Base-by-base conservation (phyloP, 2,888 invertebrate genomes). In the Yponomeuta malinellus region DNA sequence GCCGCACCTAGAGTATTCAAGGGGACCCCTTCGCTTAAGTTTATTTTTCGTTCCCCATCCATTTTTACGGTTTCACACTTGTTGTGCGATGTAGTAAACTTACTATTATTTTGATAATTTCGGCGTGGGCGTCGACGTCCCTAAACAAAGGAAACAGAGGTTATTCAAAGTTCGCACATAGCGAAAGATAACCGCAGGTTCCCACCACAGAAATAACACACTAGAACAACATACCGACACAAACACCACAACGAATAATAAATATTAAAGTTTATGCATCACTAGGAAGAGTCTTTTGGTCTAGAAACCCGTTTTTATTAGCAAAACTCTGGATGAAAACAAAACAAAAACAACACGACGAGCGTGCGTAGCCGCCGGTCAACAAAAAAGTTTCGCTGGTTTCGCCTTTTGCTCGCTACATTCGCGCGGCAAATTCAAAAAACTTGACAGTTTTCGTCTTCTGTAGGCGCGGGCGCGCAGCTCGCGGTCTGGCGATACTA, bases 131-230 rank as follows among this genome's bases (percentile, higher is more conserved):
- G 89, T 83, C 85, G 82, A 78, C 82, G 83, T 79, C 79, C 85
- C 87, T 86, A 88, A 88, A 90, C 90, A 90, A 90, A 89, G 89
- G 88, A 89, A 84, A 82, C 78, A 77, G 80, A 87, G 85, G 85
- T 88, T 84, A 78, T 84, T 84, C 12, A 83, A 87, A 89, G 85
- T 88, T 88, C 83, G 82, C 85, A 80, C 79, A 78, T 82, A 81
- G 77, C 79, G 78, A 79, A 79, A 78, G 85, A 86, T 88, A 88
- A 84, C 82, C 78, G 81, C 80, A 76, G 76, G 76, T 80, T 83
- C 84, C 81, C 66, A 59, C 52, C 63, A 66, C 52, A 29, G 48
- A 52, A 68, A 52, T 52, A 70, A 31, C 12, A 70, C 48, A 29
- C 8, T 70, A 65, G 23, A 65, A 10, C 12, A 23, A 48, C 65